Percentiles rank a stretch among this genome's conserved stretches.
These are phyloP conservation scores for Aphodius sticticus DNA, from an alignment of 2,888 invertebrate species.

Conservation along the genomic window DNA sequence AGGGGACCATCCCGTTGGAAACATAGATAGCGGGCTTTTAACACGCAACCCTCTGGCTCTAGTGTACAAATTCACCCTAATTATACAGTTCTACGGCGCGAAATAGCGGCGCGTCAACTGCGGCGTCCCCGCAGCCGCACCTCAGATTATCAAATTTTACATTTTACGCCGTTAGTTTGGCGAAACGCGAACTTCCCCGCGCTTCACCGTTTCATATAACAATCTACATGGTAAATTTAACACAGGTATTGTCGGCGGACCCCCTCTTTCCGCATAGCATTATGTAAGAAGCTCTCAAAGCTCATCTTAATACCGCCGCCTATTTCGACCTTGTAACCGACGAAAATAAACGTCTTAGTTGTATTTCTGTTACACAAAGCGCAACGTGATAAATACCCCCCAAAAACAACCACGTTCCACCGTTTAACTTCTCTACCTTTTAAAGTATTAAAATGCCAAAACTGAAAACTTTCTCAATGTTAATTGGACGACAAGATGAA, in stretches of 20 bases:
- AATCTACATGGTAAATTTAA: constrained; percentile 4
- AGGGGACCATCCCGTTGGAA: constrained; percentile 54
- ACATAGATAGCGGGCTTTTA: constrained; percentile 52
- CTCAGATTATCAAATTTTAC: constrained; percentile 4
- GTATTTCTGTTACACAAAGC: not conserved
- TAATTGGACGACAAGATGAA: no score
- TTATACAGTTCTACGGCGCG: constrained; percentile 29
- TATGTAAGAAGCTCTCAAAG: not conserved
- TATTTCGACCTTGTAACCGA: not conserved
- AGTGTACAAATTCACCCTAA: constrained; percentile 38
- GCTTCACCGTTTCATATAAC: not conserved
- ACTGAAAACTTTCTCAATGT: no score
- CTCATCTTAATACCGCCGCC: not conserved
- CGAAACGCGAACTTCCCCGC: not conserved
- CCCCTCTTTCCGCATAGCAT: not conserved
- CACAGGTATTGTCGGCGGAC: constrained; percentile 4
- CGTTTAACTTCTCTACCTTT: not conserved
- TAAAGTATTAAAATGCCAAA: not conserved
- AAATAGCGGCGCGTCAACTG: not conserved
- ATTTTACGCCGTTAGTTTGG: not conserved
- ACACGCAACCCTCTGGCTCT: constrained; percentile 40
- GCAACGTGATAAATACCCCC: not conserved
- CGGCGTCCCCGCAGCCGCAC: not conserved
- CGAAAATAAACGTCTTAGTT: not conserved
- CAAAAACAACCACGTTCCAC: not conserved